Evolutionary conservation across 2,113 vertebrate species (phyloP).

Genomic region (Pygoscelis adeliae): DNA sequence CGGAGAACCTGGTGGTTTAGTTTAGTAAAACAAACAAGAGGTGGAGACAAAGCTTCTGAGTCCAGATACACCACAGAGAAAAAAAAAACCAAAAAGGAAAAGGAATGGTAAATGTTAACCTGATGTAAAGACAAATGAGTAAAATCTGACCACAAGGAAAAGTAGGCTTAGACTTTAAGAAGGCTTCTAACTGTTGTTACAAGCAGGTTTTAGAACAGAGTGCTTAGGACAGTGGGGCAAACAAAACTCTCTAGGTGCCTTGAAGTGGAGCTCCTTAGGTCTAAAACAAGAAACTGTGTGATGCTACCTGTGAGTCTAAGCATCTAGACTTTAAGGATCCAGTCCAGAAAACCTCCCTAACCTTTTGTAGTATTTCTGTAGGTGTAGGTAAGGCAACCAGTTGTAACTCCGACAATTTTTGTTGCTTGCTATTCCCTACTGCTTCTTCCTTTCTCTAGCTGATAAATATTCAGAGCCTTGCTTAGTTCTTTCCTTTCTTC

Average conservation of each 20-base stretch:
- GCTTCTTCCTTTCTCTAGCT: not conserved
- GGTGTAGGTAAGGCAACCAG: not conserved
- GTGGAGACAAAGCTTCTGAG: not conserved
- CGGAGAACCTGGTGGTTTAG: not conserved
- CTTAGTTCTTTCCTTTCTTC: not conserved
- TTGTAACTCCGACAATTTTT: not conserved
- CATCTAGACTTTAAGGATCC: not conserved
- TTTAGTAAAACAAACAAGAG: not conserved
- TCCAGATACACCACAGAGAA: fast-evolving
- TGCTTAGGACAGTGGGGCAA: not conserved
- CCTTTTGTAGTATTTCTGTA: not conserved
- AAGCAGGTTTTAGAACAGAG: not conserved
- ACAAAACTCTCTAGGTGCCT: not conserved
- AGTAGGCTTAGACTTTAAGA: not conserved
- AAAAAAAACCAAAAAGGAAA: not conserved
- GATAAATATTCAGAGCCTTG: not conserved
- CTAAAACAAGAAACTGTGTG: not conserved
- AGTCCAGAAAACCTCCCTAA: not conserved
- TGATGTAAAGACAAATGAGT: not conserved
- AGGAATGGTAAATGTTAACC: not conserved
- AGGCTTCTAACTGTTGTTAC: not conserved
- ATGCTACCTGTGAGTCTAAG: not conserved
- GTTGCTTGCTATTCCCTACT: not conserved
- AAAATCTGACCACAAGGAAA: not conserved
- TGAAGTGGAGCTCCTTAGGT: not conserved